phyloP scores from a whole-genome alignment of 1,140 invertebrate genomes.

The Bombyx mori region DNA sequence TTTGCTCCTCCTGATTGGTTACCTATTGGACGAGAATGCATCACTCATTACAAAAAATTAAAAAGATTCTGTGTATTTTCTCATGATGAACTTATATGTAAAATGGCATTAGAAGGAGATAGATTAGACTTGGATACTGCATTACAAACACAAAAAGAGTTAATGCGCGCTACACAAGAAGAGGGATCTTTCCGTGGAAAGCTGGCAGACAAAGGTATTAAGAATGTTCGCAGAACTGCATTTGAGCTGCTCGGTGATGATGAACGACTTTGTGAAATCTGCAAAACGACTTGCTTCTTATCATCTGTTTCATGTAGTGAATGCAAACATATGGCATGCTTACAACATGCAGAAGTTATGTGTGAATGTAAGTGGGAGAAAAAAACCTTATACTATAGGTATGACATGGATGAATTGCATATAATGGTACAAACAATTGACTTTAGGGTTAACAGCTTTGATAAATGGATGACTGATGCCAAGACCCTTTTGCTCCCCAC shows the following conservation, averaged over 20 bases:
- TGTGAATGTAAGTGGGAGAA: constrained; percentile 87
- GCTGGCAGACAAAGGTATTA: constrained; percentile 85
- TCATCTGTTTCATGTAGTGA: constrained; percentile 94
- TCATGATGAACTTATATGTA: constrained; percentile 98
- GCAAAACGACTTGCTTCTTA: constrained; percentile 98
- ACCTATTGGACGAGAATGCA: constrained; percentile 92
- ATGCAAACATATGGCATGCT: constrained; percentile 86
- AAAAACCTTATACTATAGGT: constrained; percentile 88
- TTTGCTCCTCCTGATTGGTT: constrained; percentile 99
- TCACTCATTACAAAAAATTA: constrained; percentile 94
- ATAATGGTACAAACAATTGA: constrained; percentile 92
- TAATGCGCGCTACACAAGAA: constrained; percentile 86
- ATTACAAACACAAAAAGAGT: constrained; percentile 88
- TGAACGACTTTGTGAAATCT: constrained; percentile 93
- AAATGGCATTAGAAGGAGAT: constrained; percentile 95
- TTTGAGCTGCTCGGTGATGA: constrained; percentile 97
- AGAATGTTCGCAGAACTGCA: constrained; percentile 86
- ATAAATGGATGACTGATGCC: constrained; percentile 90
- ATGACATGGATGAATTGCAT: constrained; percentile 94
- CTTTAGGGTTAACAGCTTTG: constrained; percentile 91
- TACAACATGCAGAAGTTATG: constrained; percentile 87
- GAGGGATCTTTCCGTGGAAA: constrained; percentile 84
- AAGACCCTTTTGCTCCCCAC: constrained; percentile 86
- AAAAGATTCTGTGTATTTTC: constrained; percentile 98
- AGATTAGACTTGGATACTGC: constrained; percentile 89